Evolutionary conservation across 2,797 vertebrate genomes (phyloP).

Genomic region (Sphenodon punctatus): DNA sequence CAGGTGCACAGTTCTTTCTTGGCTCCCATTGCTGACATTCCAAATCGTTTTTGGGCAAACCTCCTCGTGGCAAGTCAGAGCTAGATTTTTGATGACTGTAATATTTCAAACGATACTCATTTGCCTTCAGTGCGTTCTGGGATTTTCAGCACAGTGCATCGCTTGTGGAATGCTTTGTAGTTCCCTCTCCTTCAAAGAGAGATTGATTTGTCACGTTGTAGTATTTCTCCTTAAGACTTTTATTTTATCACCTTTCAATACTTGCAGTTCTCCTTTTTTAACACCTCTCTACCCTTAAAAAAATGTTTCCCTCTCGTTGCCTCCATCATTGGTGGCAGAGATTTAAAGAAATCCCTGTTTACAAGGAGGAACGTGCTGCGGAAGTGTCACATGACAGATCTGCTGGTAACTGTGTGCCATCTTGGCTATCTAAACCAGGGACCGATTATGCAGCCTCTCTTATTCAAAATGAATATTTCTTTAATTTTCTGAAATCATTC

Average conservation of each 20-base stretch:
- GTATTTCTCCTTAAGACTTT: constrained; percentile 3
- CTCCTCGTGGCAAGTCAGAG: not conserved
- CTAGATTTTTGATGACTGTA: constrained; percentile 21
- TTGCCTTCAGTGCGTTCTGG: not conserved
- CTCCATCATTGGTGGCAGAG: too few relatives aligned
- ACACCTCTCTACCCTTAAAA: too few relatives aligned
- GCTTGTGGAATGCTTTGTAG: constrained; percentile 21
- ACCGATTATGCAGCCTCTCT: too few relatives aligned
- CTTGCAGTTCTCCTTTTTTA: not conserved
- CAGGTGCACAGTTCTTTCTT: not conserved
- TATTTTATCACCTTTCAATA: not conserved
- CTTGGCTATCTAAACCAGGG: not conserved
- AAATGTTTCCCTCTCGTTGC: not conserved
- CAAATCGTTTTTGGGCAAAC: not conserved
- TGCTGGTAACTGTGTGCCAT: not conserved
- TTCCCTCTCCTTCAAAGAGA: constrained; percentile 20
- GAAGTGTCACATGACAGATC: not conserved
- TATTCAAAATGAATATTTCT: too few relatives aligned
- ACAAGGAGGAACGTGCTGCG: too few relatives aligned
- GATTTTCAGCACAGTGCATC: not conserved
- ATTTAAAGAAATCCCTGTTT: too few relatives aligned
- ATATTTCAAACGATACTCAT: not conserved
- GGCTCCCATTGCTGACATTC: not conserved
- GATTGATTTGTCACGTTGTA: constrained; percentile 18
- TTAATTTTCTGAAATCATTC: too few relatives aligned